Conservation (phyloP, 2,888 invertebrate species). For the Stictocephala bisonia region DNA sequence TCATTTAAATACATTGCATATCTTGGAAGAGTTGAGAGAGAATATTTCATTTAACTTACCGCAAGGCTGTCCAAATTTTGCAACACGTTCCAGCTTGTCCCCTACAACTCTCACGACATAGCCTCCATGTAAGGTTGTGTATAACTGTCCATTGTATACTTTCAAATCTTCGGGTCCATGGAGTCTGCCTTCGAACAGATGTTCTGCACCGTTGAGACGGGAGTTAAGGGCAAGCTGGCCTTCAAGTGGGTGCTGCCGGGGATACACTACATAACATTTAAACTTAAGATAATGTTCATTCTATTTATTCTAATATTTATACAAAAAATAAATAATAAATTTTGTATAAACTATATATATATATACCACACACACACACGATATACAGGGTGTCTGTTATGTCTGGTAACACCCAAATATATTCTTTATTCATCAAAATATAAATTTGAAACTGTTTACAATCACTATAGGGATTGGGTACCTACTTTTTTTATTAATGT, state of each 20-base stretch:
- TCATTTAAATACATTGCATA: too few species aligned
- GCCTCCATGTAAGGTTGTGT: constrained; percentile 82
- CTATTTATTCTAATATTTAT: too few species aligned
- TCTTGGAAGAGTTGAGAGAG: background rate
- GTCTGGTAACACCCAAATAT: too few species aligned
- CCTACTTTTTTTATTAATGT: too few species aligned
- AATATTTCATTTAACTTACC: constrained; percentile 66
- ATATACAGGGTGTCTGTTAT: too few species aligned
- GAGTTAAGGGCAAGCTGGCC: constrained; percentile 73
- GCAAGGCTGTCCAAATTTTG: constrained; percentile 82
- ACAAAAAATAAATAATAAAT: too few species aligned
- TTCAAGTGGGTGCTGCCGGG: constrained; percentile 65
- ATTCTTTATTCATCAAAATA: too few species aligned
- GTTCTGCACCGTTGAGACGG: constrained; percentile 75
- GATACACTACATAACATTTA: constrained; percentile 33
- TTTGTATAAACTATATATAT: too few species aligned
- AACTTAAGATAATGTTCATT: background rate
- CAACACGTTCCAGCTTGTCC: constrained; percentile 77
- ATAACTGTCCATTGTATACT: constrained; percentile 79
- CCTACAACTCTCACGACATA: constrained; percentile 80
- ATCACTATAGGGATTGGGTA: too few species aligned
- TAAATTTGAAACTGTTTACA: too few species aligned
- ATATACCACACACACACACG: too few species aligned
- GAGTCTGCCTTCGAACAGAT: constrained; percentile 76
- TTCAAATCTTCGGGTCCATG: constrained; percentile 86